A percentile compares a stretch with the other conserved stretches of the same genome.
These are phyloP conservation scores for Diadophis punctatus DNA, from an alignment of 2,113 vertebrate species.

Conservation along the genomic window DNA sequence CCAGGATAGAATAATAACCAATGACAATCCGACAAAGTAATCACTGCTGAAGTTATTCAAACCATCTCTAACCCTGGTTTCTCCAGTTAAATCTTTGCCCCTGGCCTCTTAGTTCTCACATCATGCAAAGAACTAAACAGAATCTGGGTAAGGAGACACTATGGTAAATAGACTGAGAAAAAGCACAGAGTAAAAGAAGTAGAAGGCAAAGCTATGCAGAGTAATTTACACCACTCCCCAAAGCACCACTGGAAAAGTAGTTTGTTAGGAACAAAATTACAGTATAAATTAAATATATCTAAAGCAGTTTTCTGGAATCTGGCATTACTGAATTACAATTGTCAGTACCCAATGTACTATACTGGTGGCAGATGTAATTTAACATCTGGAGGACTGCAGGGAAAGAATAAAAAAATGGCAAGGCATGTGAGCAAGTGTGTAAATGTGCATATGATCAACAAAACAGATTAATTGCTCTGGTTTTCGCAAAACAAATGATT, in stretches of 20 bases:
- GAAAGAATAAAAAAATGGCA: neutral
- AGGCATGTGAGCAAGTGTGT: neutral
- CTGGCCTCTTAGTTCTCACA: neutral
- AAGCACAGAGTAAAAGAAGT: conserved; percentile 13
- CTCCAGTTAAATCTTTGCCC: neutral
- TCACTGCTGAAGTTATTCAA: neutral
- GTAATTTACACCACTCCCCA: neutral
- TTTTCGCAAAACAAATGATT: neutral
- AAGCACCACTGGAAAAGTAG: neutral
- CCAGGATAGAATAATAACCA: neutral
- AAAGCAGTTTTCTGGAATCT: neutral
- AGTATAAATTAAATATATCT: neutral
- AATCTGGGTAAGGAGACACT: neutral
- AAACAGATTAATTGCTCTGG: neutral
- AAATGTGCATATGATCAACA: neutral
- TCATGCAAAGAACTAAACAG: neutral
- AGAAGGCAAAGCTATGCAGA: rapidly evolving
- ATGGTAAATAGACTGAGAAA: rapidly evolving
- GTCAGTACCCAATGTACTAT: neutral
- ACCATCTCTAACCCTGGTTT: neutral
- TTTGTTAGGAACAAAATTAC: neutral
- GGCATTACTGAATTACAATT: neutral
- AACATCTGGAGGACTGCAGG: neutral
- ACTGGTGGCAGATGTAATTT: neutral
- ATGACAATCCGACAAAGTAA: neutral